Evolutionary conservation across 2,113 vertebrate species (phyloP), one percentile per base, ranked within the genome.

Genomic region (Pavo muticus): DNA sequence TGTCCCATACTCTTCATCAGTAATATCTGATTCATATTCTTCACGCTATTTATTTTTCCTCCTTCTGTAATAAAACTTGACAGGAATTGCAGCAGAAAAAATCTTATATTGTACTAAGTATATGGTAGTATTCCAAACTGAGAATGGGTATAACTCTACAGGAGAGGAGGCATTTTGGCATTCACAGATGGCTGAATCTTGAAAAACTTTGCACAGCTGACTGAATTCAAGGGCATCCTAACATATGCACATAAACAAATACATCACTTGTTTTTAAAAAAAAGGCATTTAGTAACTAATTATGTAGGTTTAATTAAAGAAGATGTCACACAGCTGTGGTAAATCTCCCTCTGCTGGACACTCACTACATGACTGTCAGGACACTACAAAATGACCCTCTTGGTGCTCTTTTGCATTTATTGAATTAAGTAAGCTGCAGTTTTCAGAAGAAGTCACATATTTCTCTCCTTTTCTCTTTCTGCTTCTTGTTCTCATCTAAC

Each of bases 131-230:
- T 84, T 90, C 30, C 19, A 82, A 54, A 64, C 6, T 42, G 64
- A 71, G 25, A 19, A 20, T 50, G 24, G 4, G 9, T 80, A 45
- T 15, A 44, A 6, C 18, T 94, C 20, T 19, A 69, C 50, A 92
- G 7, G 16, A 72, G 16, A 69, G 10, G 54, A 15, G 35, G 32
- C n/a, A 70, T 70, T 96, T 86, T 95, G 86, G 44, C 25, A 71
- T 67, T 94, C 68, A 89, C 77, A 88, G 59, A 40, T 88, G 42
- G 63, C 82, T 93, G 47, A 47, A 75, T 65, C 64, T 74, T 73
- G 15, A 87, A 90, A 86, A 91, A 24, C 44, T 90, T 84, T 87
- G 29, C 39, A 84, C 72, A 95, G 63, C 11, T 88, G 61, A 76
- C 39, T 93, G 69, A 74, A 50, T 93, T 91, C 61, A 87, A 94